Evolutionary conservation across 2,113 vertebrate genomes (phyloP), one percentile per base, ranked within the genome.

Genomic region (human (Homo sapiens)): DNA sequence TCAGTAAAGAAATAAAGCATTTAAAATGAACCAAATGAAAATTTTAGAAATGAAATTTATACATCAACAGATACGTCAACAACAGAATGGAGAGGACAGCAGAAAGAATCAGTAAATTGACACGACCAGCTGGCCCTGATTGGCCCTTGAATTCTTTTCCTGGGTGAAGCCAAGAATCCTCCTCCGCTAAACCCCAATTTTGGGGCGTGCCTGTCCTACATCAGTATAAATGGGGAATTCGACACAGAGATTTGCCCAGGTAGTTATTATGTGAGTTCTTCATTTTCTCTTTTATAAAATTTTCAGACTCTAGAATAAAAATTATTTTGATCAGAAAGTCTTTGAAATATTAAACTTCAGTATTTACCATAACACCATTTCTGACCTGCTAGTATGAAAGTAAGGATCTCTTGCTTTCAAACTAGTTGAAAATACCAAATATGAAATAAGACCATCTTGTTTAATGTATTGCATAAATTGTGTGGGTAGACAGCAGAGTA

Each of bases 201-300:
- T 30, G 61, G 61, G 61, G 27, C 12, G 13, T 64, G 12, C 12
- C 61, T 64, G 27, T 32, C 61, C 27, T 32, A 27, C 27, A 64
- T 64, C 61, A 64, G 40, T 90, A 38, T 50, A 92, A 84, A 40
- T 40, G 30, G 9, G 61, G 83, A 43, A 27, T 38, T 86, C 5
- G 20, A 76, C 23, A 83, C 11, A 52, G 14, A 90, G 40, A 80
- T 48, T 93, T 96, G 11, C 30, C 50, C 8, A 38, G 45, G 52
- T 6, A 87, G 3, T 87, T 68, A 70, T 0, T 6, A 22, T 48
- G 0, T 90, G 25, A 79, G 4, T 45, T 86, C 20, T 8, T 38
- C 43, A 66, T 94, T 83, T 93, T 87, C 27, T 52, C n/a, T 91
- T 79, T 91, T 55, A 72, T 76, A 92, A 79, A 91, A 68, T 48